Percentiles rank a stretch among this genome's conserved stretches.
Conservation (phyloP, 2,888 invertebrate species). For the Epirrhoe tristata region DNA sequence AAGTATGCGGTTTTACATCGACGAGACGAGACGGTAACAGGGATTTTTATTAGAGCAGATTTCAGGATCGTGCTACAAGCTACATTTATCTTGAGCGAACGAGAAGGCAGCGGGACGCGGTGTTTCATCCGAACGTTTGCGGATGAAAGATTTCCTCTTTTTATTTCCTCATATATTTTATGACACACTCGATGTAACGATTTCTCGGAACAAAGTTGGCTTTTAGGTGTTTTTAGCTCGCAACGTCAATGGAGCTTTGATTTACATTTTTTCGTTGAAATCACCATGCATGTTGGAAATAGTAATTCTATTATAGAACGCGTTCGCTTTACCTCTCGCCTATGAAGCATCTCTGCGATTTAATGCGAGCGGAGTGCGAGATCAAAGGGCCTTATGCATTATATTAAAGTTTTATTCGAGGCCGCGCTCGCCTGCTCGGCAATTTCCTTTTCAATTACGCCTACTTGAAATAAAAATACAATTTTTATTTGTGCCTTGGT, state of each 20-base stretch:
- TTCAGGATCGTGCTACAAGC: conserved; percentile 70
- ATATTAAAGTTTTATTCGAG: conserved; percentile 83
- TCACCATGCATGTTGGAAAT: conserved; percentile 27
- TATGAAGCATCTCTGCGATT: conserved; percentile 71
- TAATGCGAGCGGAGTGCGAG: conserved; percentile 77
- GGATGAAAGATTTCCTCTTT: conserved; percentile 75
- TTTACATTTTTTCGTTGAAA: conserved; percentile 22
- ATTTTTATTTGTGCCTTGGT: conserved; percentile 83
- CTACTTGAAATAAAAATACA: conserved; percentile 84
- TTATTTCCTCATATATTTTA: conserved; percentile 81
- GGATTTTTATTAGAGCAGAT: conserved; percentile 72
- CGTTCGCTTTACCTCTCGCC: conserved; percentile 52
- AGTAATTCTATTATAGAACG: conserved; percentile 48
- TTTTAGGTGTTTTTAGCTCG: conserved; percentile 48
- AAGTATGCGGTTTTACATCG: conserved; percentile 45
- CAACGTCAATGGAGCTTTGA: conserved; percentile 45
- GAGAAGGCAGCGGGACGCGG: conserved; percentile 52
- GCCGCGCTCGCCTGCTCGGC: conserved; percentile 71
- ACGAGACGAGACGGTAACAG: conserved; percentile 47
- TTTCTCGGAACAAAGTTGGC: conserved; percentile 56
- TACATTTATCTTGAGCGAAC: conserved; percentile 71
- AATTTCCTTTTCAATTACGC: conserved; percentile 85
- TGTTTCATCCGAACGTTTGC: conserved; percentile 77
- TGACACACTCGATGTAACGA: conserved; percentile 66
- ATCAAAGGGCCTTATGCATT: conserved; percentile 84